Percentiles rank a stretch among this genome's conserved stretches.
Conservation (phyloP, 1,140 invertebrate species). For the Mya arenaria region DNA sequence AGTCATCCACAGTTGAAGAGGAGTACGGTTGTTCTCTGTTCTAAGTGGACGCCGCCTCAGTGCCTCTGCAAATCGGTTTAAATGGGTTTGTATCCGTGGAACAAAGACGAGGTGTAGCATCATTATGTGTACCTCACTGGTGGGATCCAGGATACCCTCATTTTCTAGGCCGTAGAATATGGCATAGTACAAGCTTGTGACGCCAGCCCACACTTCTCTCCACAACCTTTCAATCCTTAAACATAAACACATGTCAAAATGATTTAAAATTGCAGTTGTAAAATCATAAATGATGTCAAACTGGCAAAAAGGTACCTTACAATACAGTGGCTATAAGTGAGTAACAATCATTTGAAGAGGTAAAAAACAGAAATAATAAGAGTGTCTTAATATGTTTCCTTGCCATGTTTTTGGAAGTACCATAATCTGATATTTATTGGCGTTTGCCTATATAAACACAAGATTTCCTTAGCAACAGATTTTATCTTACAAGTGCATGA, state of each 20-base stretch:
- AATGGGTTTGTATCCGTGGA: constrained; percentile 35
- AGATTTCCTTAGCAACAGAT: not conserved
- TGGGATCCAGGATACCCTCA: constrained; percentile 35
- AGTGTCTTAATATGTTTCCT: not conserved
- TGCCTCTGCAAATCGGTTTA: constrained; percentile 47
- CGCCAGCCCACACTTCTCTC: constrained; percentile 55
- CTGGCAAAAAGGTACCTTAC: not conserved
- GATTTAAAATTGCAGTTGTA: not conserved
- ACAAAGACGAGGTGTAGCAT: constrained; percentile 45
- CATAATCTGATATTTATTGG: not conserved
- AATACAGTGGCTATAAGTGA: not conserved
- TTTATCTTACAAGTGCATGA: not conserved
- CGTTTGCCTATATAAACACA: not conserved
- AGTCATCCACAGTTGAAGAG: constrained; percentile 52
- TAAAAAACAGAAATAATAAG: not conserved
- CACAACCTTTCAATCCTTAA: constrained; percentile 61
- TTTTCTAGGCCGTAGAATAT: constrained; percentile 57
- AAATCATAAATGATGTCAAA: not conserved
- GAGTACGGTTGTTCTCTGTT: constrained; percentile 33
- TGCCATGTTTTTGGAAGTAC: not conserved
- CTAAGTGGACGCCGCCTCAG: constrained; percentile 36
- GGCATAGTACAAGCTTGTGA: constrained; percentile 41
- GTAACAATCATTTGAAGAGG: not conserved
- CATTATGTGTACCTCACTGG: constrained; percentile 41
- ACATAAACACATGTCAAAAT: constrained; percentile 8